Conservation (phyloP, 1,140 invertebrate genomes). For the Drosophila suzukii region DNA sequence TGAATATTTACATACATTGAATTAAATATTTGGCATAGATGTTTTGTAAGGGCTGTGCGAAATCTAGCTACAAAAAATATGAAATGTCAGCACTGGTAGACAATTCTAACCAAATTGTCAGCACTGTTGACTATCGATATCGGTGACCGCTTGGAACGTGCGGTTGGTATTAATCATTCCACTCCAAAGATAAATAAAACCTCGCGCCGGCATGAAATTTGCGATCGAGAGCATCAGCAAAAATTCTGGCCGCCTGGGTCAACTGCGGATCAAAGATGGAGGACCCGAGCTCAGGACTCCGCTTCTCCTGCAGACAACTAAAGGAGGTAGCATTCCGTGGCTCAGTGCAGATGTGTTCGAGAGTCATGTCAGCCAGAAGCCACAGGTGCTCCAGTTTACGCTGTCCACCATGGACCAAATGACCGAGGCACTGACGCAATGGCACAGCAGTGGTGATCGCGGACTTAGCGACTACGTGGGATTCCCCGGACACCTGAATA, state of each 20-base stretch:
- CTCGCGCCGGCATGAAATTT: slow-evolving; percentile 86
- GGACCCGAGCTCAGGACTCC: slow-evolving; percentile 44
- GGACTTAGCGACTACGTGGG: slow-evolving; percentile 87
- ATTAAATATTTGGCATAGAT: too few species aligned
- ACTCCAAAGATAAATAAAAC: slow-evolving; percentile 10
- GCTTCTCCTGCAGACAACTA: slow-evolving; percentile 66
- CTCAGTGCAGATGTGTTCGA: slow-evolving; percentile 88
- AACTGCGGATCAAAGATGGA: slow-evolving; percentile 82
- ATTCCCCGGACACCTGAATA: slow-evolving; percentile 87
- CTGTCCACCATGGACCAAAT: slow-evolving; percentile 86
- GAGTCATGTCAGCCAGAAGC: slow-evolving; percentile 85
- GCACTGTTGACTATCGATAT: slow-evolving; percentile 18
- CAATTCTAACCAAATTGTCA: not conserved
- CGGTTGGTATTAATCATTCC: not conserved
- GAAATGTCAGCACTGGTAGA: not conserved
- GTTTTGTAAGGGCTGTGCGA: not conserved
- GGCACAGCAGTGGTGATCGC: slow-evolving; percentile 65
- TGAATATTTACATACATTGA: too few species aligned
- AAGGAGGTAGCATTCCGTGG: slow-evolving; percentile 88
- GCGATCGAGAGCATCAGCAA: slow-evolving; percentile 84
- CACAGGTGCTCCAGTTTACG: slow-evolving; percentile 86
- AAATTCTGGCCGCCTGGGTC: slow-evolving; percentile 85
- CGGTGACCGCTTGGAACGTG: slow-evolving; percentile 42
- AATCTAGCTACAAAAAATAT: not conserved
- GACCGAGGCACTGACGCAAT: slow-evolving; percentile 85